These are phyloP conservation scores for Passer montanus DNA, from an alignment of 2,113 vertebrate species.

Conservation along the genomic window DNA sequence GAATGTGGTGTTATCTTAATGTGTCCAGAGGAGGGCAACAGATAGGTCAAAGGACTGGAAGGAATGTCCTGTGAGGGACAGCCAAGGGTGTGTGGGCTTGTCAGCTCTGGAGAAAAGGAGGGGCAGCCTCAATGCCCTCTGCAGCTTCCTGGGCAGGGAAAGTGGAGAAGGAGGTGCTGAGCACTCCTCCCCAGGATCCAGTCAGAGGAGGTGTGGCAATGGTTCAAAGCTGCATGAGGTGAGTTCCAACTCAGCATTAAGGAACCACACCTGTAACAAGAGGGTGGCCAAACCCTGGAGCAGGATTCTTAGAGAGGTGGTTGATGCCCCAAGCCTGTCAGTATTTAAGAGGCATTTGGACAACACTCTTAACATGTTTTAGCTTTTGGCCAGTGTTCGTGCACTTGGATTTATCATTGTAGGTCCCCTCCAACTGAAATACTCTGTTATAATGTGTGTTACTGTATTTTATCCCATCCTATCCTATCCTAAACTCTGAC, in stretches of 20 bases:
- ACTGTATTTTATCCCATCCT: not conserved
- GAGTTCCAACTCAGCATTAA: not conserved
- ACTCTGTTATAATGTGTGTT: not conserved
- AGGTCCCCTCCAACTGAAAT: not conserved
- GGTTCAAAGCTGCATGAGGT: not conserved
- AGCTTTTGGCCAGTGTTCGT: not conserved
- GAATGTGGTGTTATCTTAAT: not conserved
- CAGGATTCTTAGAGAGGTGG: not conserved
- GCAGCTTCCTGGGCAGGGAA: not conserved
- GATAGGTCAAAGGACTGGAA: not conserved
- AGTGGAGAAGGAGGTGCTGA: not conserved
- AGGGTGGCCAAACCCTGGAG: not conserved
- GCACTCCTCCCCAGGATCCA: not conserved
- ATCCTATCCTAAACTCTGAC: not conserved
- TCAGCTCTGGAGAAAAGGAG: not conserved
- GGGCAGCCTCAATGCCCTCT: not conserved
- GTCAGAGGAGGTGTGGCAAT: not conserved
- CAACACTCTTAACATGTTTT: not conserved
- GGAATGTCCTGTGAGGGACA: not conserved
- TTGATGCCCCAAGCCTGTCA: not conserved
- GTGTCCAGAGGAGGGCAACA: not conserved
- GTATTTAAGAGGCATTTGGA: not conserved
- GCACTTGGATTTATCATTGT: not conserved
- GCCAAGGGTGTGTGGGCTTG: not conserved
- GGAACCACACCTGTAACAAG: not conserved